Base-by-base conservation (phyloP, 2,797 vertebrate genomes). In the Hydrolagus colliei region DNA sequence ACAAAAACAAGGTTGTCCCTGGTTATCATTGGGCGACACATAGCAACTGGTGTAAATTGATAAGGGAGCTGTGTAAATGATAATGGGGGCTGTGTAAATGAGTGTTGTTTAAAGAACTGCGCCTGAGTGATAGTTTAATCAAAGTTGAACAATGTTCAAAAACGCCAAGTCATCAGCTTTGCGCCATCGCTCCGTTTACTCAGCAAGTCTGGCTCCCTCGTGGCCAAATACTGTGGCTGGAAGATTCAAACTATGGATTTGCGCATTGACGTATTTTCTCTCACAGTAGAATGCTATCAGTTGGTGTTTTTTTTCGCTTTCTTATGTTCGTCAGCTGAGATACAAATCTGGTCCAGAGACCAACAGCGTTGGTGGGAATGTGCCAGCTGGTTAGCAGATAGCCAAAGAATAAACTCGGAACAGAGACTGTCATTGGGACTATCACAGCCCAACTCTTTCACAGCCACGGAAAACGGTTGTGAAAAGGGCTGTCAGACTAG, bases 101-200 rank as follows among this genome's bases (percentile, higher is more conserved):
- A 12, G 16, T 79, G 22, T 63, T 79, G 61, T 13, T 65, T 32
- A 9, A 77, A 77, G 75, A 61, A 77, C 18, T 52, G n/a, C 61
- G 75, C 11, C 35, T 18, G 18, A 77, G 52, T 61, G 75, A 61
- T 61, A 61, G 41, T 77, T 77, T 61, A 61, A 77, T n/a, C 41
- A 59, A 74, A 59, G n/a, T 77, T 12, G 75, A 77, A 61, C 18
- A 61, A 77, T 77, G n/a, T 77, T 77, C 41, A 65, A 65, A 80
- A 80, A 32, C 1, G 7, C 32, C 18, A 76, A 59, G 75, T 77
- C 77, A 79, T 80, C 35, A 82, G 16, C 78, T 67, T 82, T 65
- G 68, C 13, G 68, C 9, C 63, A 4, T 16, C 32, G 79, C 16
- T 71, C 41, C 16, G 27, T 67, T 41, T 80, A 13, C 13, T 67